Evolutionary conservation across 2,113 vertebrate genomes (phyloP).

Genomic region (Eublepharis macularius): DNA sequence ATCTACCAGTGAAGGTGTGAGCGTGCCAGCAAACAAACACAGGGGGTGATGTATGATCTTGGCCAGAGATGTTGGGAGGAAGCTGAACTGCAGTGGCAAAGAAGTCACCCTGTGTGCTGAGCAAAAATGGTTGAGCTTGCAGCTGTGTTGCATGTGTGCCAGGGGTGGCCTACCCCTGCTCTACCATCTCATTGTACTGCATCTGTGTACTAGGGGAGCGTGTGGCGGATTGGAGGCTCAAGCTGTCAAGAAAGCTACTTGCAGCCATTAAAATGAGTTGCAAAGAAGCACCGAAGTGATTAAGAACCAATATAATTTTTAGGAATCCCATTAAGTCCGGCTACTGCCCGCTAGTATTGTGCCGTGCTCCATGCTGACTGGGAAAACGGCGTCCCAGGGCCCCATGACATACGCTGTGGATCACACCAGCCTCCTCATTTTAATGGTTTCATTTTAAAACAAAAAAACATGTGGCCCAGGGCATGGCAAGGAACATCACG

Average conservation of each 20-base stretch:
- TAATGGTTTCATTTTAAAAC: background rate
- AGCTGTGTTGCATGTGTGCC: no score
- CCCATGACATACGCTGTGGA: background rate
- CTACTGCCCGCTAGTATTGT: background rate
- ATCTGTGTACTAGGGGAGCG: no score
- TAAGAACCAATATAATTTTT: conserved; percentile 5
- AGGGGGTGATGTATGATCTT: no score
- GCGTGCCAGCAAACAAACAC: no score
- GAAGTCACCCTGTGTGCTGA: no score
- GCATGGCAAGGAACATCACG: background rate
- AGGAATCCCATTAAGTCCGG: background rate
- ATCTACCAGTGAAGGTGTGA: no score
- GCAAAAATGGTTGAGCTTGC: no score
- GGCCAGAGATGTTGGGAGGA: no score
- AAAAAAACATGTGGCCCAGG: background rate
- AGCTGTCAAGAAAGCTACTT: background rate
- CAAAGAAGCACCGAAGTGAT: background rate
- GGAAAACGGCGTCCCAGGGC: background rate
- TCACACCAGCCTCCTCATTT: background rate
- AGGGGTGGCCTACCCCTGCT: no score
- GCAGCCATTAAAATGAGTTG: background rate
- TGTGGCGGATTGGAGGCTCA: background rate
- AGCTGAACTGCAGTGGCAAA: no score
- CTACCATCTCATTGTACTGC: background rate
- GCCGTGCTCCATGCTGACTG: background rate